These are phyloP conservation scores for Rhagophthalmus giganteus DNA, from an alignment of 2,888 invertebrate species.

Conservation along the genomic window DNA sequence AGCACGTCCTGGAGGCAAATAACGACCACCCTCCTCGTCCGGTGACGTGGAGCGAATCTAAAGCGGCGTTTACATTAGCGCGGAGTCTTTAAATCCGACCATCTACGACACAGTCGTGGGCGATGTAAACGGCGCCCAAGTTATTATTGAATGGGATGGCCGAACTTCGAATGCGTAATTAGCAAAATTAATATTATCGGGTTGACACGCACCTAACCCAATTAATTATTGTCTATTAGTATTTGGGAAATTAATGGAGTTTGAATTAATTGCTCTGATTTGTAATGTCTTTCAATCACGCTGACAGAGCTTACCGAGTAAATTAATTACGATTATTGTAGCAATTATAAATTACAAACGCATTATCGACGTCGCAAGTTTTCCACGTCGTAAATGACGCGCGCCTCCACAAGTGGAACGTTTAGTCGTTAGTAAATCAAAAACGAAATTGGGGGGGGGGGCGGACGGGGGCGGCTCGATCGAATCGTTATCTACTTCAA, in stretches of 20 bases:
- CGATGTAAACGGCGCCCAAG: too few species aligned
- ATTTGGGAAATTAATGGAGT: slow-evolving; percentile 23
- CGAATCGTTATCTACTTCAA: too few species aligned
- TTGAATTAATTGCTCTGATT: neutral
- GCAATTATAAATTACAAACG: neutral
- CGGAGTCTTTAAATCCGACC: too few species aligned
- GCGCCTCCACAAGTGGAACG: too few species aligned
- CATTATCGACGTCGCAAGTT: neutral
- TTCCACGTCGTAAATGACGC: neutral
- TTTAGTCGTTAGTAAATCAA: too few species aligned
- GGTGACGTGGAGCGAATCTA: neutral
- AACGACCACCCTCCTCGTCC: neutral
- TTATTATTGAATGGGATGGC: slow-evolving; percentile 20
- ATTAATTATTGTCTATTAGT: slow-evolving; percentile 28
- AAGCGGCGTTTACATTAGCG: neutral
- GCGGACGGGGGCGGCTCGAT: too few species aligned
- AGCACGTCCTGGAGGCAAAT: neutral
- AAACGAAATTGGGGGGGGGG: too few species aligned
- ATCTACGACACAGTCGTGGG: too few species aligned
- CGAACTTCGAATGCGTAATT: slow-evolving; percentile 28
- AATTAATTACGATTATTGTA: too few species aligned
- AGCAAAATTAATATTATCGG: slow-evolving; percentile 29
- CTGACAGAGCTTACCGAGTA: neutral
- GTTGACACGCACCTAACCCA: slow-evolving; percentile 26
- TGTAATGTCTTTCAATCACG: neutral